A percentile compares a stretch with the other conserved stretches of the same genome.
These are phyloP conservation scores for Tringa solitaria DNA, from an alignment of 2,113 vertebrate genomes.

Conservation along the genomic window DNA sequence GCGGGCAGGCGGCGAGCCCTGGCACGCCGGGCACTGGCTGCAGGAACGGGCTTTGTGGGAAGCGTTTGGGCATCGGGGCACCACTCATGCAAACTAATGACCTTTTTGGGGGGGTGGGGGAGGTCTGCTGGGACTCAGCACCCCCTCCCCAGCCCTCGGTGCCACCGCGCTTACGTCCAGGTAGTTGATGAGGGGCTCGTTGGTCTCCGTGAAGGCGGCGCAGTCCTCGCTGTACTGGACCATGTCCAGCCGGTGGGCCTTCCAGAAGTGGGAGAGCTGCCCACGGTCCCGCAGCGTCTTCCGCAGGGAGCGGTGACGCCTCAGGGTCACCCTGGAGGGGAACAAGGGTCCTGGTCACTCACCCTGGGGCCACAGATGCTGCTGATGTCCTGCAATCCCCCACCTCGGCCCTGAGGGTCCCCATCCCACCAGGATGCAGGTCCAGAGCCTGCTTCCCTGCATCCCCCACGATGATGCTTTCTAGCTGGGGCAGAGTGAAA, in stretches of 20 bases:
- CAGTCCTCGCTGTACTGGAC: slow-evolving; percentile 64
- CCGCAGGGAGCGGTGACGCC: slow-evolving; percentile 61
- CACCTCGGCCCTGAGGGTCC: background rate
- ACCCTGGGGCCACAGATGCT: rapidly evolving
- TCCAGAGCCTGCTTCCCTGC: background rate
- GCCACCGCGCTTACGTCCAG: slow-evolving; percentile 69
- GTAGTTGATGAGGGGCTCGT: slow-evolving; percentile 78
- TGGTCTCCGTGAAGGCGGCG: background rate
- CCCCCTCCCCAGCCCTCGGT: background rate
- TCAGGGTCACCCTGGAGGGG: slow-evolving; percentile 69
- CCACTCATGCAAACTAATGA: rapidly evolving
- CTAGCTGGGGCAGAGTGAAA: rapidly evolving
- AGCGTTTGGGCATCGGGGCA: background rate
- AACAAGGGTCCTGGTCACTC: background rate
- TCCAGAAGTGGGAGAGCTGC: slow-evolving; percentile 72
- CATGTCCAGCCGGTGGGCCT: slow-evolving; percentile 40
- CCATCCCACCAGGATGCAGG: rapidly evolving
- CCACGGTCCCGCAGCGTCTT: slow-evolving; percentile 64
- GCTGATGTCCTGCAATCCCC: rapidly evolving
- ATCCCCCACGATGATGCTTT: rapidly evolving
- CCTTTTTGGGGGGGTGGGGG: background rate
- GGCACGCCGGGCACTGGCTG: background rate
- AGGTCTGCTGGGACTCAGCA: background rate
- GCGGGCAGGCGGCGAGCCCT: background rate
- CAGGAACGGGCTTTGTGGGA: rapidly evolving